Conservation (phyloP, 2,797 vertebrate genomes). For the Enteromius afrohamiltoni region DNA sequence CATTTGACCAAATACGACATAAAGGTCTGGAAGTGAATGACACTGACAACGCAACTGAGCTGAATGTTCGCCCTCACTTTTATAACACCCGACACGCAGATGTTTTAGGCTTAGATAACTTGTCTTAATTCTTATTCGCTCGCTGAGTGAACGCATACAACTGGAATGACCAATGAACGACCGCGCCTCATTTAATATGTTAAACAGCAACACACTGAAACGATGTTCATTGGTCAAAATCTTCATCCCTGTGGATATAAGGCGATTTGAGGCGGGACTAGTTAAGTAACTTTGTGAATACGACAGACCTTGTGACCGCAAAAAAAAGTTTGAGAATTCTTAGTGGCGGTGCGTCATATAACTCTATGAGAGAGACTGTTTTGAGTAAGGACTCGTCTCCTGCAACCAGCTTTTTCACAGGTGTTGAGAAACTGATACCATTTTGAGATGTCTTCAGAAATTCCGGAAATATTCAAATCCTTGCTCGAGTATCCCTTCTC, state of each 20-base stretch:
- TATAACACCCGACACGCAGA: background rate
- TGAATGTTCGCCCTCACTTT: conserved; percentile 16
- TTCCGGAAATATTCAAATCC: conserved; percentile 89
- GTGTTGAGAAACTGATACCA: conserved; percentile 4
- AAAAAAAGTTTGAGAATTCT: conserved; percentile 17
- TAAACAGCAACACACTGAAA: background rate
- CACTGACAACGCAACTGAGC: background rate
- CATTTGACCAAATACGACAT: too few relatives aligned
- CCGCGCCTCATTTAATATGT: conserved; percentile 17
- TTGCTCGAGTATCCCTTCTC: conserved; percentile 87
- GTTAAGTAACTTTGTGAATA: conserved; percentile 65
- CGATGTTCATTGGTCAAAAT: conserved; percentile 61
- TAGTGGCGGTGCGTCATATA: background rate
- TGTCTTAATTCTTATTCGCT: conserved; percentile 56
- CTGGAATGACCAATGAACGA: conserved; percentile 51
- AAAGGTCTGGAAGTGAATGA: background rate
- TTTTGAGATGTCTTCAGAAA: conserved; percentile 78
- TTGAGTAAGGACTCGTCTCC: background rate
- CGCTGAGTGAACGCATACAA: background rate
- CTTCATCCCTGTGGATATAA: background rate
- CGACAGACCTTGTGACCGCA: background rate
- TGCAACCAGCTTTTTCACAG: background rate
- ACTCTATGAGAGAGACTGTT: background rate
- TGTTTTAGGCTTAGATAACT: conserved; percentile 64
- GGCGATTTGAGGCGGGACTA: background rate